Percentiles rank a stretch among this genome's conserved stretches.
phyloP scores from a whole-genome alignment of 2,888 invertebrate species.

The Syritta pipiens region DNA sequence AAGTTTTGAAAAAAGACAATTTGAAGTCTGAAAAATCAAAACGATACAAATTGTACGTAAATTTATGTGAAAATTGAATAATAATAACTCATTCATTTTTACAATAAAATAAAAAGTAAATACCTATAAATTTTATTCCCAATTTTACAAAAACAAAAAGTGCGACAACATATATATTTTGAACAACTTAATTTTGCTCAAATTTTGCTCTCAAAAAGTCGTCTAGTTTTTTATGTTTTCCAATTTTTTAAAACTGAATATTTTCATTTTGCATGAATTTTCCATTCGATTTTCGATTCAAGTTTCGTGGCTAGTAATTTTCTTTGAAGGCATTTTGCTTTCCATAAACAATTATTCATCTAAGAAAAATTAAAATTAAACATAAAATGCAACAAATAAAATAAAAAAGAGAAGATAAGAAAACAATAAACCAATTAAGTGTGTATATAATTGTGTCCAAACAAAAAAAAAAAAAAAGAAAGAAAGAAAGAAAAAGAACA shows the following conservation, averaged over 20 bases:
- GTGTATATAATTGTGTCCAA: conserved; percentile 1
- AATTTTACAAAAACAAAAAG: conserved; percentile 14
- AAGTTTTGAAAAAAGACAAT: no score
- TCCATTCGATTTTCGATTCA: conserved; percentile 44
- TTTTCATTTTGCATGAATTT: conserved; percentile 47
- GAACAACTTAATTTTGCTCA: not conserved
- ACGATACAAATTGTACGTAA: no score
- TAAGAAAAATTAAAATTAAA: conserved; percentile 40
- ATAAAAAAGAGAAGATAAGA: not conserved
- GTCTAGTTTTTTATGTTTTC: not conserved
- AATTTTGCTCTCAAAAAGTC: not conserved
- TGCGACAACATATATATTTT: conserved; percentile 18
- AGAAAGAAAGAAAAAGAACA: not conserved
- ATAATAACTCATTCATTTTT: not conserved
- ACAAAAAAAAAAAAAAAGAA: conserved; percentile 9
- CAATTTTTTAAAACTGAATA: not conserved
- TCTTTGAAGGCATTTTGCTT: conserved; percentile 49
- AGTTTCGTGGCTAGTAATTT: conserved; percentile 35
- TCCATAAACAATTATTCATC: conserved; percentile 62
- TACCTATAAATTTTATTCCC: conserved; percentile 22
- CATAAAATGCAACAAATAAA: not conserved
- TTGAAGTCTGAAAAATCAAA: no score
- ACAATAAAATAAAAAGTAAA: conserved; percentile 10
- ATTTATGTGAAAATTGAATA: not conserved
- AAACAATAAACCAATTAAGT: conserved; percentile 21